Percentiles rank a stretch among this genome's conserved stretches.
Conservation (phyloP, 30 jellyfish, hydroid and myxozoan species). For the Hydra vulgaris region DNA sequence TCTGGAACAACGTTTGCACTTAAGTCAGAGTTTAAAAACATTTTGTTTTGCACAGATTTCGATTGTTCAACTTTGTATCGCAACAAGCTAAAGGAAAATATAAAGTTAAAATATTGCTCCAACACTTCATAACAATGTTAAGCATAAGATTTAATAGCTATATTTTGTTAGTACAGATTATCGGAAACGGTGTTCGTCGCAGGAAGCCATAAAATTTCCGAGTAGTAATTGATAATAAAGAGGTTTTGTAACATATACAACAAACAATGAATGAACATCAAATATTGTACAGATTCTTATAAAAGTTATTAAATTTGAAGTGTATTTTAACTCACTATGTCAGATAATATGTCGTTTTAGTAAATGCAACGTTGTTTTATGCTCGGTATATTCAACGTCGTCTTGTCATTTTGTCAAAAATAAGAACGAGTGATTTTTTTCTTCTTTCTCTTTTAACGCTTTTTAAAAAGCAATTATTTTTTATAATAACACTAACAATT, state of each 20-base stretch:
- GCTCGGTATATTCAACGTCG: not conserved
- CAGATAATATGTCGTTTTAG: not conserved
- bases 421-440: not conserved
- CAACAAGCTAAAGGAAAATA: not conserved
- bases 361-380: not conserved
- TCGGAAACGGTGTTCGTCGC: not conserved
- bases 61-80: not conserved
- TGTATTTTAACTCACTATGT: not conserved
- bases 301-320: not conserved
- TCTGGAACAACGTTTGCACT: conserved; percentile 95
- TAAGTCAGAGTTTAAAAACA: conserved; percentile 86
- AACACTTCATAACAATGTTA: not conserved
- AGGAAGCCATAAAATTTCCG: not conserved
- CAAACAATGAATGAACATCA: not conserved
- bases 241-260: not conserved
- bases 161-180: not conserved
- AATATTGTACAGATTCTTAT: not conserved
- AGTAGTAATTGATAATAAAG: not conserved
- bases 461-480: not conserved
- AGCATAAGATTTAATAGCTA: not conserved
- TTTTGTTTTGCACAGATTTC: conserved; percentile 17
- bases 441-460: not conserved
- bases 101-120: not conserved
- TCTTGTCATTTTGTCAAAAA: not conserved
- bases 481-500: not conserved